These are phyloP conservation scores for Plodia interpunctella DNA, from an alignment of 1,140 invertebrate genomes.

Conservation along the genomic window DNA sequence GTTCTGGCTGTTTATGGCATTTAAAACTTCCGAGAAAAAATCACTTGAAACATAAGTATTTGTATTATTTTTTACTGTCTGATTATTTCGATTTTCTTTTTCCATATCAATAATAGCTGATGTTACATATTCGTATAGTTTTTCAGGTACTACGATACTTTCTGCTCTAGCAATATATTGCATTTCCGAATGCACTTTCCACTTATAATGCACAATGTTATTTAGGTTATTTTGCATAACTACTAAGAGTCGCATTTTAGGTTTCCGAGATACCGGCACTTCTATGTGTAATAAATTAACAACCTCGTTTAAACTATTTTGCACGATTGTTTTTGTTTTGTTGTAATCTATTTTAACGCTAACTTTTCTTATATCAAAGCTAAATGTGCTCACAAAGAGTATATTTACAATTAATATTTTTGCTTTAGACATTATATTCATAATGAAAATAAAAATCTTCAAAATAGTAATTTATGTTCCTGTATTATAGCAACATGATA, in stretches of 20 bases:
- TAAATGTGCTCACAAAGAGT: neutral
- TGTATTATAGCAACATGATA: too few relatives aligned
- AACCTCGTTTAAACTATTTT: neutral
- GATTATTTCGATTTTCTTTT: neutral
- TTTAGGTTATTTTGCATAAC: neutral
- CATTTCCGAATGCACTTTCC: neutral
- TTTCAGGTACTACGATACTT: neutral
- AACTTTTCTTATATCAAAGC: neutral
- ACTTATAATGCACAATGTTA: neutral
- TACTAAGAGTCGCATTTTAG: neutral
- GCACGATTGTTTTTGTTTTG: neutral
- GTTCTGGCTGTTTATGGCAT: slow-evolving; percentile 12
- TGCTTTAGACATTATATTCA: too few relatives aligned
- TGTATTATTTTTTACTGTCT: neutral
- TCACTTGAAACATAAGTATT: neutral
- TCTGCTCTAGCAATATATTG: neutral
- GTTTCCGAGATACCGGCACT: neutral
- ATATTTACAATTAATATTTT: neutral
- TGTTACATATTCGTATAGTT: neutral
- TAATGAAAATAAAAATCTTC: too few relatives aligned
- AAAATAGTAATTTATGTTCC: too few relatives aligned
- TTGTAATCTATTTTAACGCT: neutral
- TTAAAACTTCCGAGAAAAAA: neutral
- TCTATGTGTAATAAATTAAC: neutral
- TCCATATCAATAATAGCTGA: neutral